These are phyloP conservation scores for Zaprionus africanus DNA, from an alignment of 1,140 invertebrate genomes.

Conservation along the genomic window DNA sequence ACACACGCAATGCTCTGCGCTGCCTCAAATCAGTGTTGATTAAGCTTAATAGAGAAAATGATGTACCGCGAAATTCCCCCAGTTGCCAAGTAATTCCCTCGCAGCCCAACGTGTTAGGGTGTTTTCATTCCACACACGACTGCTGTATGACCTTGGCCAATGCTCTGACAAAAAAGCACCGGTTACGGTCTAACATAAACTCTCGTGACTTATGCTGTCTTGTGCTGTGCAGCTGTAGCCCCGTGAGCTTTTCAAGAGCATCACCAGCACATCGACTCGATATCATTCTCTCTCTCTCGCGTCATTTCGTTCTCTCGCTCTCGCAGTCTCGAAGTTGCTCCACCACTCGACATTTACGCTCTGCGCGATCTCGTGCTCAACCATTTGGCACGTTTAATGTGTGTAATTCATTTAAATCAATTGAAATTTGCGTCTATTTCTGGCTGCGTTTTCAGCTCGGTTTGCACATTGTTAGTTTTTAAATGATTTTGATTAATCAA, in stretches of 20 bases:
- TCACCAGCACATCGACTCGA: slow-evolving; percentile 8
- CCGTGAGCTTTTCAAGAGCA: slow-evolving; percentile 47
- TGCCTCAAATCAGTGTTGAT: slow-evolving; percentile 55
- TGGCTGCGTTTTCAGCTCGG: slow-evolving; percentile 52
- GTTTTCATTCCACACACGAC: slow-evolving; percentile 4
- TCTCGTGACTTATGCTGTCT: slow-evolving; percentile 72
- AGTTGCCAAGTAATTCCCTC: not conserved
- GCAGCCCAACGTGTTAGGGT: not conserved
- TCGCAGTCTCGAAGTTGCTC: not conserved
- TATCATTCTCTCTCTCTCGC: not conserved
- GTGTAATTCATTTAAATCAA: slow-evolving; percentile 76
- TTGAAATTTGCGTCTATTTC: slow-evolving; percentile 71
- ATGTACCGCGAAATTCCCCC: slow-evolving; percentile 18
- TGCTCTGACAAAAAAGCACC: not conserved
- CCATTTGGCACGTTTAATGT: slow-evolving; percentile 58
- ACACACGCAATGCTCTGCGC: slow-evolving; percentile 24
- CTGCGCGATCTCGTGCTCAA: slow-evolving; percentile 57
- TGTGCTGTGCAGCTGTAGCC: slow-evolving; percentile 32
- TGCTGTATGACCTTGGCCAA: slow-evolving; percentile 57
- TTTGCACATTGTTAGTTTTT: slow-evolving; percentile 56
- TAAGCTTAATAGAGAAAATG: slow-evolving; percentile 61
- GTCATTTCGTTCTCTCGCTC: not conserved
- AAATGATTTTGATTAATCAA: slow-evolving; percentile 71
- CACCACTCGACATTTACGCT: not conserved
- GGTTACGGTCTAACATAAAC: slow-evolving; percentile 47